Conservation (phyloP, 2,797 vertebrate genomes). For the Acanthopagrus latus region DNA sequence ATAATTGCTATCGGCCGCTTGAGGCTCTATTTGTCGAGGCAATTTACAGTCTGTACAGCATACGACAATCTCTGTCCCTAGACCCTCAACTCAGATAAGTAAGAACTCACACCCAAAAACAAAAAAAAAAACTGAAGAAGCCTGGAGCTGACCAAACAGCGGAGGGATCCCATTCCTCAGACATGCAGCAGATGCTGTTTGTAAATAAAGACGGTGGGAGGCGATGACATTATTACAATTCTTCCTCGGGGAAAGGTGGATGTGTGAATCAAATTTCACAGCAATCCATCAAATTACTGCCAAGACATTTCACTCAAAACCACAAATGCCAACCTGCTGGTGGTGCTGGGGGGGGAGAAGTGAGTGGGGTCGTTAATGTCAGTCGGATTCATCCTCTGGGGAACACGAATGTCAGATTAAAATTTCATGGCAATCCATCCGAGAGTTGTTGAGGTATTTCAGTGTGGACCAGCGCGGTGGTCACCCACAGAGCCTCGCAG, state of each 20-base stretch:
- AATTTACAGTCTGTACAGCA: neutral
- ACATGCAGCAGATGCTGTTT: neutral
- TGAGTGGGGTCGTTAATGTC: neutral
- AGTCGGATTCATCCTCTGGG: neutral
- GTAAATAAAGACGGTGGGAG: neutral
- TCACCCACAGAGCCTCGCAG: neutral
- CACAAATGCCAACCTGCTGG: conserved; percentile 1
- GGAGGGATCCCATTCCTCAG: neutral
- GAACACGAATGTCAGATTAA: neutral
- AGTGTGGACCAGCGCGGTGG: neutral
- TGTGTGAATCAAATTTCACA: neutral
- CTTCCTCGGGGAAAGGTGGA: neutral
- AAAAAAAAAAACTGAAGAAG: neutral
- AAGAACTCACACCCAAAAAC: neutral
- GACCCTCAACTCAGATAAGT: neutral
- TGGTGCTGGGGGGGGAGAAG: neutral
- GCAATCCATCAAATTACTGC: neutral
- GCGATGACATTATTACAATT: neutral
- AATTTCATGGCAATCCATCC: neutral
- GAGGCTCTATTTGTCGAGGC: no score
- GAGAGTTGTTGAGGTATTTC: neutral
- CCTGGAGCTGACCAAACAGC: neutral
- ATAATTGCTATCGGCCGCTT: no score
- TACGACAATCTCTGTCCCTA: neutral
- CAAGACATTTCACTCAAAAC: conserved; percentile 3